Evolutionary conservation across 2,888 invertebrate species (phyloP).

Genomic region (Cephus pulcher): DNA sequence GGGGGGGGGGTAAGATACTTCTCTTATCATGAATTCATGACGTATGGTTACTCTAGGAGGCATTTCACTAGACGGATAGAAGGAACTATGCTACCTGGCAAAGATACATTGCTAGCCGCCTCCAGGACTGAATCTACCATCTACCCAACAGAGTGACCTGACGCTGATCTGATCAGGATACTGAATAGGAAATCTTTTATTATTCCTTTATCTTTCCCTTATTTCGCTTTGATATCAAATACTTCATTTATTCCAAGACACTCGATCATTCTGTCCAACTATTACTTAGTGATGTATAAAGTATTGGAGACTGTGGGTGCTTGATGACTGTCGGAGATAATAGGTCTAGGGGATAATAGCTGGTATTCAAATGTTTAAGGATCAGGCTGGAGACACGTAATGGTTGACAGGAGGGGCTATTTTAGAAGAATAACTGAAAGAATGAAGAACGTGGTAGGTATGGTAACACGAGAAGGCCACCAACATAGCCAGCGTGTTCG

Average conservation of each 20-base stretch:
- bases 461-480: slow-evolving; percentile 53
- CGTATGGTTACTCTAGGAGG: not conserved
- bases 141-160: slow-evolving; percentile 22
- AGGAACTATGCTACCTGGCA: slow-evolving; percentile 39
- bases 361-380: not conserved
- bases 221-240: not conserved
- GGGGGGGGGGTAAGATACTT: slow-evolving; percentile 20
- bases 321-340: not conserved
- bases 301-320: not conserved
- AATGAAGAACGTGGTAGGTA: not conserved
- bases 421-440: not conserved
- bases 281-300: not conserved
- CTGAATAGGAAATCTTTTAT: not conserved
- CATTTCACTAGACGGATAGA: slow-evolving; percentile 30
- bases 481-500: slow-evolving; percentile 46
- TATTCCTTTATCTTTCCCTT: not conserved
- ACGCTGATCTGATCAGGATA: slow-evolving; percentile 25
- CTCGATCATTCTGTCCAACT: not conserved
- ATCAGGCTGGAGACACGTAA: not conserved
- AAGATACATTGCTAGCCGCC: slow-evolving; percentile 37
- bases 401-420: not conserved
- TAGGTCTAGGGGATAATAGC: not conserved
- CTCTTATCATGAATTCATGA: slow-evolving; percentile 23
- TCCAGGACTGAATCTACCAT: slow-evolving; percentile 26
- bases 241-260: not conserved